Percentiles rank a stretch among this genome's conserved stretches.
phyloP scores from a whole-genome alignment of 1,140 invertebrate genomes.

The Platorchestia sp. region DNA sequence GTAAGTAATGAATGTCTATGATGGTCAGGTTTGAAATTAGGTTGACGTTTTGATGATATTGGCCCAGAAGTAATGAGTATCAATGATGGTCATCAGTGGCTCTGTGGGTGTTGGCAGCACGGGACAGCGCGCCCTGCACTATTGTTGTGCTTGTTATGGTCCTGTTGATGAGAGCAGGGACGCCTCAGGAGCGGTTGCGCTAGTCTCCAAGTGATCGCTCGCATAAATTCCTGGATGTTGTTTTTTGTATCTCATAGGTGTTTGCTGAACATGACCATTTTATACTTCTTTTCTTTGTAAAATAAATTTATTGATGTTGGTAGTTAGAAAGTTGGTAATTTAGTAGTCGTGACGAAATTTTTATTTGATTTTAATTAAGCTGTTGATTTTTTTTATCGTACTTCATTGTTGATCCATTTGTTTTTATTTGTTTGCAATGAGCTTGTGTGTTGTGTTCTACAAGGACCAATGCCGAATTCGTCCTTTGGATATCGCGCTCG shows the following conservation, averaged over 20 bases:
- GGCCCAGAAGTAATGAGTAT: not conserved
- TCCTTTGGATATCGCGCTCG: not conserved
- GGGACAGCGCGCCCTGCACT: not conserved
- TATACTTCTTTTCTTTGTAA: not conserved
- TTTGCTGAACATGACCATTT: not conserved
- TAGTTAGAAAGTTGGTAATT: conserved; percentile 19
- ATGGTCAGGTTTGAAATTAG: too few species aligned
- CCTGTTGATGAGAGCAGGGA: too few species aligned
- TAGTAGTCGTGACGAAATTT: not conserved
- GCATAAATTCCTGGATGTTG: not conserved
- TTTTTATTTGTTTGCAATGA: conserved; percentile 15
- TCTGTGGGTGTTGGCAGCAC: not conserved
- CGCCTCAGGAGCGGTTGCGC: too few species aligned
- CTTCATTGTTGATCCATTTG: conserved; percentile 17
- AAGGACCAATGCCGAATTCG: not conserved
- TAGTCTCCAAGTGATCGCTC: not conserved
- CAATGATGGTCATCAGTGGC: not conserved
- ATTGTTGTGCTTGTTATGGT: not conserved
- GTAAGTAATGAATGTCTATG: not conserved
- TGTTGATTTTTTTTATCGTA: conserved; percentile 29
- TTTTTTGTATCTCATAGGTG: not conserved
- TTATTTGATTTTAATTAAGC: conserved; percentile 17
- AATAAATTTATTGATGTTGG: not conserved
- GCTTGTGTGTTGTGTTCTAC: not conserved
- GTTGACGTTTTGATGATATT: not conserved